A percentile compares a stretch with the other conserved stretches of the same genome.
Evolutionary conservation across 2,113 vertebrate species (phyloP).

Genomic region (Brachypteracias leptosomus): DNA sequence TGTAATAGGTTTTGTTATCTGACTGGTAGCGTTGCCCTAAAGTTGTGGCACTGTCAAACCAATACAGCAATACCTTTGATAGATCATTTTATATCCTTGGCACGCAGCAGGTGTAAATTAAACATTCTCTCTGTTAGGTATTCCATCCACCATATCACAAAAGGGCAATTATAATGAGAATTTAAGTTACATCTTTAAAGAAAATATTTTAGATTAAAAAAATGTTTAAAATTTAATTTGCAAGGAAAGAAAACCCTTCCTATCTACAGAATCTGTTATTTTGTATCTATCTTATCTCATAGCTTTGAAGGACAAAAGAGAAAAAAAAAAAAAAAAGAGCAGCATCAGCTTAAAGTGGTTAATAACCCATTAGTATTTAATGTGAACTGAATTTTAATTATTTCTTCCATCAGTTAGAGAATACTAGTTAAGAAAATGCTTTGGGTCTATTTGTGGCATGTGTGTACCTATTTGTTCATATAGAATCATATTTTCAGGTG

Average conservation of each 20-base stretch:
- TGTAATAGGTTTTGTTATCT: neutral
- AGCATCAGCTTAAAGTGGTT: neutral
- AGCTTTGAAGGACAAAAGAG: neutral
- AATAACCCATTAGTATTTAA: neutral
- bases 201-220: neutral
- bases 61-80: neutral
- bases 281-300: neutral
- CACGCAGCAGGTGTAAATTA: slow-evolving; percentile 20
- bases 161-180: neutral
- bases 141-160: neutral
- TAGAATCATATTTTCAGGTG: neutral
- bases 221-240: neutral
- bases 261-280: neutral
- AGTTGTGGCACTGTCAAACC: neutral
- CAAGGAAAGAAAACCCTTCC: neutral
- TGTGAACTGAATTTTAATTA: neutral
- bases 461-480: neutral
- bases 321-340: neutral
- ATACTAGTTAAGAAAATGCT: neutral
- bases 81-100: neutral
- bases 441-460: neutral
- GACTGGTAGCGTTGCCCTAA: neutral
- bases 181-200: neutral
- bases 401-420: neutral
- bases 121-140: neutral